Evolutionary conservation across 2,113 vertebrate genomes (phyloP).

Genomic region (Dipodomys spectabilis): DNA sequence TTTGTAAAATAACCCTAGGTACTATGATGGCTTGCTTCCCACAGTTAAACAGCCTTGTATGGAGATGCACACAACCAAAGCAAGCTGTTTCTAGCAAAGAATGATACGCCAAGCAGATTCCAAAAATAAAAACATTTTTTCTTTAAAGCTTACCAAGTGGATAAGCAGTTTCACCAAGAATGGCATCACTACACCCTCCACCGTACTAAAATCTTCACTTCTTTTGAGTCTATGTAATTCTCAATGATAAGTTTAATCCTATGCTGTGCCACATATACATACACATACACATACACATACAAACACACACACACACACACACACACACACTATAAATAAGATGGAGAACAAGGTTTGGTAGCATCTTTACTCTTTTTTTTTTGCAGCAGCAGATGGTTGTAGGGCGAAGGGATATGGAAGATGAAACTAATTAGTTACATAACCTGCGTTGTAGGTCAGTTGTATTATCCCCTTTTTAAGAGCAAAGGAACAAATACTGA

Average conservation of each 20-base stretch:
- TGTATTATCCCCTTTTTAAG: background rate
- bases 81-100: slow-evolving; percentile 53
- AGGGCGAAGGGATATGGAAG: background rate
- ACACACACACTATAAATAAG: background rate
- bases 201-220: background rate
- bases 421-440: background rate
- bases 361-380: background rate
- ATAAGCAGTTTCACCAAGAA: slow-evolving; percentile 43
- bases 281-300: background rate
- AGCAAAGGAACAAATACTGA: slow-evolving; percentile 12
- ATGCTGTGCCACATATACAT: no score
- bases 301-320: background rate
- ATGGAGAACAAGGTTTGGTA: background rate
- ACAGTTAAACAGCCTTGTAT: background rate
- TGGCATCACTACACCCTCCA: background rate
- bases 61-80: slow-evolving; percentile 35
- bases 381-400: background rate
- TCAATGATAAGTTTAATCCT: background rate
- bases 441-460: background rate
- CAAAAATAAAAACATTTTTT: slow-evolving; percentile 72
- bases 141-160: slow-evolving; percentile 24
- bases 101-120: slow-evolving; percentile 74
- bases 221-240: background rate
- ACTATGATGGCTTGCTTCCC: background rate
- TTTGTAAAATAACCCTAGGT: slow-evolving; percentile 39